Evolutionary conservation across 2,888 invertebrate species (phyloP).

Genomic region (Magallana nippona): DNA sequence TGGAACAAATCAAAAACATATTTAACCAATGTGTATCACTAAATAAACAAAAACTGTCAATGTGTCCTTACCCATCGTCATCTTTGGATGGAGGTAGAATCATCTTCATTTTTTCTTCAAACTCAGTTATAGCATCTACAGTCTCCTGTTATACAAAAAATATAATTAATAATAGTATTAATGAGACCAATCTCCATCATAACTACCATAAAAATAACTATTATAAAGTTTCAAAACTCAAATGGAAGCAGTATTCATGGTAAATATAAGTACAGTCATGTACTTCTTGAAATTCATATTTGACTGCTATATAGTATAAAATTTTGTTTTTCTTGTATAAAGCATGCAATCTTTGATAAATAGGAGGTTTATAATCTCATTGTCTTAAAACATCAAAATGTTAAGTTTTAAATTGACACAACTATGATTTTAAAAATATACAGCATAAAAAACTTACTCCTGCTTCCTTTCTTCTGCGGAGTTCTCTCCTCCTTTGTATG

Average conservation of each 20-base stretch:
- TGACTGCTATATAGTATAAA: too few relatives aligned
- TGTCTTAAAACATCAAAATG: too few relatives aligned
- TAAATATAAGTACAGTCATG: background rate
- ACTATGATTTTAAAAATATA: background rate
- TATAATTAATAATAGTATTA: background rate
- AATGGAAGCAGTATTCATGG: too few relatives aligned
- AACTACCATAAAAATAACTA: background rate
- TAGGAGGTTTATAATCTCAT: too few relatives aligned
- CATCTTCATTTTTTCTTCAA: constrained; percentile 78
- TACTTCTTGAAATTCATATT: background rate
- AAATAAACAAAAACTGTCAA: background rate
- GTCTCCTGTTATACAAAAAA: constrained; percentile 65
- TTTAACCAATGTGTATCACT: too few relatives aligned
- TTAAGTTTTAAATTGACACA: background rate
- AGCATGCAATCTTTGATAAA: too few relatives aligned
- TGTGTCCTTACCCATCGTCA: constrained; percentile 54
- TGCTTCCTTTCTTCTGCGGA: constrained; percentile 66
- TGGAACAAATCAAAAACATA: background rate
- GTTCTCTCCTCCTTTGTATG: constrained; percentile 65
- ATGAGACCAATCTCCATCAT: background rate
- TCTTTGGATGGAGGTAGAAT: constrained; percentile 71
- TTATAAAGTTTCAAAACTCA: background rate
- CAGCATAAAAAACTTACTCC: constrained; percentile 60
- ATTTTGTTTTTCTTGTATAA: too few relatives aligned
- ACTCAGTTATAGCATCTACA: constrained; percentile 71